Evolutionary conservation across 2,797 vertebrate genomes (phyloP), one percentile per base, ranked within the genome.

Genomic region (Glossophaga mutica): DNA sequence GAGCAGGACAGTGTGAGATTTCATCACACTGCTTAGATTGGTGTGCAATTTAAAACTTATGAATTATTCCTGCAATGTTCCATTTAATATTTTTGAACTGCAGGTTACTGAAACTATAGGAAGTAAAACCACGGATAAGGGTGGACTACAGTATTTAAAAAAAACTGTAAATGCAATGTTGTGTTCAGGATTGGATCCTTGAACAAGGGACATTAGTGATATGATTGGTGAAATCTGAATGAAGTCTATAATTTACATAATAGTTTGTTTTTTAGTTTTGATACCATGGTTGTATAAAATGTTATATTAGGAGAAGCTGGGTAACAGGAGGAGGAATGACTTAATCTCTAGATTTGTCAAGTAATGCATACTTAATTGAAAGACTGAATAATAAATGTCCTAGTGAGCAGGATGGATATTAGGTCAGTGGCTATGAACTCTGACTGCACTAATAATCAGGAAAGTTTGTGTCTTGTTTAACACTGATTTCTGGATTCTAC

Each of bases 291-390:
- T 91, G 16, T 57, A 1, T 74, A 55, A 85, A 44, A 48, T 79
- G 29, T 68, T 68, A n/a, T 34, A 65, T 73, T 68, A 67, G 26
- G 26, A 59, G 8, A 91, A 89, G n/a, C 44, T 18, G 2, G 21
- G 37, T 79, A 8, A 95, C 70, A 44, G 24, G 16, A 57, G 65
- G 29, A 42, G 48, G 44, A 92, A 78, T 68, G 78, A 74, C 18
- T 96, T 96, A 67, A 48, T 77, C 52, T 71, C 82, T 82, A 57
- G 77, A 81, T 91, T 78, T 97, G 85, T 59, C 52, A 59, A 78
- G 68, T 83, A 93, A 84, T 52, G 39, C 10, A 6, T 50, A n/a
- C 57, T 82, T 92, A 94, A 76, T 37, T 95, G 85, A 92, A 93
- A 81, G 84, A 84, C 29, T 73, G 46, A 94, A n/a, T 74, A 71